Evolutionary conservation across 1,140 invertebrate species (phyloP), one percentile per base, ranked within the genome.

Genomic region (Rhagoletis zephyria): DNA sequence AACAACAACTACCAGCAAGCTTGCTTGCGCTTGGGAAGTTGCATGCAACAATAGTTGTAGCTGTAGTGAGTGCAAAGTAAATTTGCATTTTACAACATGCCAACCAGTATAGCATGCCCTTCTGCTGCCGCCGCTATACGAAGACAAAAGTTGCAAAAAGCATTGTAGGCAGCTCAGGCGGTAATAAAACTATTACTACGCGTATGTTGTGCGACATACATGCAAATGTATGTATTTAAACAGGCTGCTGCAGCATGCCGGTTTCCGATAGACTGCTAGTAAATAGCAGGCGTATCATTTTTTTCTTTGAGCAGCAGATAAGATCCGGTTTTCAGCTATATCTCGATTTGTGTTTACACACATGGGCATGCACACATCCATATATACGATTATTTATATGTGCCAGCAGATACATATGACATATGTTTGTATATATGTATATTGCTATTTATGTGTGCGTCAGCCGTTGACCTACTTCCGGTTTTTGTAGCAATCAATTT

Each of bases 391-490:
- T 56, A 56, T 81, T 19, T 77, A 12, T 77, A 12, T n/a, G 45
- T n/a, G 45, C 40, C 65, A 45, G 70, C 45, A n/a, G 30, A 30
- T 56, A 56, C 51, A 56, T 3, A 56, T 30, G 30, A 30, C 30
- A 30, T 30, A 30, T 30, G 30, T 1, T 30, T 30, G 30, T 30
- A 56, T 10, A 56, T 10, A 56, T 56, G 51, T 56, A 56, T 56
- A 2, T 56, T 56, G 10, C 51, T 56, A 5, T 56, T 56, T 10
- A 56, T 10, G 51, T 67, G 64, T 81, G 45, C 19, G 74, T n/a
- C 16, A 51, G 42, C 45, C 60, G 85, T 30, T 86, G 85, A 86
- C 85, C 85, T 86, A 86, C 85, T 86, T 86, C 85, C 85, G 85
- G 85, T 61, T 45, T 59, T 61, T 61, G 85, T 64, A 10, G n/a